Evolutionary conservation across 2,797 vertebrate genomes (phyloP), one percentile per base, ranked within the genome.

Genomic region (Ctenopoma kingsleyae): DNA sequence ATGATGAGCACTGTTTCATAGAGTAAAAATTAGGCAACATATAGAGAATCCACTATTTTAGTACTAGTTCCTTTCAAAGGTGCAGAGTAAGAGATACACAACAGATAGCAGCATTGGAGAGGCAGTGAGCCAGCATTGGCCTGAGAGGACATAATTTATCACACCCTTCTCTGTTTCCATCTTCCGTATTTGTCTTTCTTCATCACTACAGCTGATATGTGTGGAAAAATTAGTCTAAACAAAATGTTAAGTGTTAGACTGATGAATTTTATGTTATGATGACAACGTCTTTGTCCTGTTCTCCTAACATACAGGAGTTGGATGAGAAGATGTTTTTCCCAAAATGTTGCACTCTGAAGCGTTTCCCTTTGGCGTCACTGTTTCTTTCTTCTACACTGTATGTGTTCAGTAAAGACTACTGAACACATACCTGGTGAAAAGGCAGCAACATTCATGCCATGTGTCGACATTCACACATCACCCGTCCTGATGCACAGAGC

Each of bases 381-480:
- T 54, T 54, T 41, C 32, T 59, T 27, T 15, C 76, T 53, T 17
- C 16, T 43, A 22, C 20, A 13, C 20, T 23, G 27, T n/a, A n/a
- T n/a, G n/a, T n/a, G n/a, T n/a, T n/a, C n/a, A n/a, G n/a, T n/a
- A 40, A 59, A 41, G 27, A 23, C 36, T 8, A 43, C 17, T 49
- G 49, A 68, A 48, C 55, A 50, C 64, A 59, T 65, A 47, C n/a
- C 49, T 23, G 30, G 9, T 11, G 6, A 55, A 54, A n/a, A 17
- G 36, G 35, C 41, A 60, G 51, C 54, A 19, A 43, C 49, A 72
- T 74, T 74, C 40, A 44, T 47, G 25, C 41, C 46, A 43, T 44
- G 58, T 13, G 2, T 56, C 8, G 15, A 69, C 56, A 72, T 77
- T 75, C 73, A 79, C 67, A 67, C 66, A 61, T 84, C 69, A 53